phyloP scores from a whole-genome alignment of 2,888 invertebrate genomes.

The Griposia aprilina region DNA sequence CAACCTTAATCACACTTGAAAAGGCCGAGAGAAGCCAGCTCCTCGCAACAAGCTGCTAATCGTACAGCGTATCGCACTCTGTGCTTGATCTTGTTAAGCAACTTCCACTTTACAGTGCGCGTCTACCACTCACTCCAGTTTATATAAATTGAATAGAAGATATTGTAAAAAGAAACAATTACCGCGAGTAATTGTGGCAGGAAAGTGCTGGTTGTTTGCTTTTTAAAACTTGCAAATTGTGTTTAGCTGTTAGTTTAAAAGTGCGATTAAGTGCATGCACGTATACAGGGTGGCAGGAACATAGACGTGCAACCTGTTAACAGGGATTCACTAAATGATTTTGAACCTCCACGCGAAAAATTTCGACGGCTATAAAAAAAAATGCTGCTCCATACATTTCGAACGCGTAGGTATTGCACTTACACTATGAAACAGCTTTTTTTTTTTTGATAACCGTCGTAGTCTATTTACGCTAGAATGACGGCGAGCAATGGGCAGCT shows the following conservation, averaged over 20 bases:
- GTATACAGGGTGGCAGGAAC: neutral
- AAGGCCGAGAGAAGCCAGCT: constrained; percentile 82
- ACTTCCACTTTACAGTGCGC: constrained; percentile 65
- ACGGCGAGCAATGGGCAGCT: no score
- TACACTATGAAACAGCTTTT: no score
- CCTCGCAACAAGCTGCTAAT: constrained; percentile 81
- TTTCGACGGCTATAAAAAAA: no score
- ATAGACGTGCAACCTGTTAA: no score
- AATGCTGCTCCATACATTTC: no score
- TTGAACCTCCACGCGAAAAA: no score
- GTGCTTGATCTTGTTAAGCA: constrained; percentile 80
- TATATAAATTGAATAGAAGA: constrained; percentile 56
- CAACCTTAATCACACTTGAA: constrained; percentile 88
- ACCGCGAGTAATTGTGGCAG: constrained; percentile 23
- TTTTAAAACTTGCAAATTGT: constrained; percentile 29
- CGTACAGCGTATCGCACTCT: constrained; percentile 86
- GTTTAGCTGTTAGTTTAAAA: constrained; percentile 34
- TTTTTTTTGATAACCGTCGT: no score
- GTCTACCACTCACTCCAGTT: constrained; percentile 58
- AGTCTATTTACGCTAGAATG: no score
- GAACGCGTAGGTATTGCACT: no score
- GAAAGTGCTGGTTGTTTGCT: constrained; percentile 11
- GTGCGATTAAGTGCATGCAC: constrained; percentile 33
- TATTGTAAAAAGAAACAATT: constrained; percentile 48
- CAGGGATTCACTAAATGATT: no score